Conservation (phyloP, 2,888 invertebrate species). For the Sinotaia quadrata region DNA sequence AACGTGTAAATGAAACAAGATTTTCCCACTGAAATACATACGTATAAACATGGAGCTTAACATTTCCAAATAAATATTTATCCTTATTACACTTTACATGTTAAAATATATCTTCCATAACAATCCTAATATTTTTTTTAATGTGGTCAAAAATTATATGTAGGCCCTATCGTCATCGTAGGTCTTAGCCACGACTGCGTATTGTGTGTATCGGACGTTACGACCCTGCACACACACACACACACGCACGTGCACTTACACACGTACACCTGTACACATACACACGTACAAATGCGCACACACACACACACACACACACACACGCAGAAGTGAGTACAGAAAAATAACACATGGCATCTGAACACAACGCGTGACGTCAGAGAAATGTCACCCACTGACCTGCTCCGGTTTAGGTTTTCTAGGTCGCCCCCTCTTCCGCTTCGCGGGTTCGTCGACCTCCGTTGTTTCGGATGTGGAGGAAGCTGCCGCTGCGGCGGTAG, state of each 20-base stretch:
- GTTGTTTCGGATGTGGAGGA: neutral
- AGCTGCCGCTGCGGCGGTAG: constrained; percentile 1
- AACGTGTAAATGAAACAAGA: too few species aligned
- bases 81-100: too few species aligned
- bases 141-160: too few species aligned
- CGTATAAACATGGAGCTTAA: too few species aligned
- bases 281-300: neutral
- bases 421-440: constrained; percentile 50
- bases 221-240: neutral
- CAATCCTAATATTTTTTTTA: too few species aligned
- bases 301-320: neutral
- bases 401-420: constrained; percentile 48
- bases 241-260: neutral
- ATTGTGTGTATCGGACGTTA: neutral
- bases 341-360: neutral
- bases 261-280: neutral
- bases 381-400: constrained; percentile 36
- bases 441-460: constrained; percentile 28
- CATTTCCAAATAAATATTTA: too few species aligned
- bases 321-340: neutral
- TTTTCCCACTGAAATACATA: too few species aligned
- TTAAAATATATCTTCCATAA: too few species aligned
- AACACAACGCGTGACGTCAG: neutral
- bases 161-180: too few species aligned
- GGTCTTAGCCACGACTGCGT: too few species aligned